These are phyloP conservation scores for Lordiphosa collinella DNA, from an alignment of 1,140 invertebrate species.

Conservation along the genomic window DNA sequence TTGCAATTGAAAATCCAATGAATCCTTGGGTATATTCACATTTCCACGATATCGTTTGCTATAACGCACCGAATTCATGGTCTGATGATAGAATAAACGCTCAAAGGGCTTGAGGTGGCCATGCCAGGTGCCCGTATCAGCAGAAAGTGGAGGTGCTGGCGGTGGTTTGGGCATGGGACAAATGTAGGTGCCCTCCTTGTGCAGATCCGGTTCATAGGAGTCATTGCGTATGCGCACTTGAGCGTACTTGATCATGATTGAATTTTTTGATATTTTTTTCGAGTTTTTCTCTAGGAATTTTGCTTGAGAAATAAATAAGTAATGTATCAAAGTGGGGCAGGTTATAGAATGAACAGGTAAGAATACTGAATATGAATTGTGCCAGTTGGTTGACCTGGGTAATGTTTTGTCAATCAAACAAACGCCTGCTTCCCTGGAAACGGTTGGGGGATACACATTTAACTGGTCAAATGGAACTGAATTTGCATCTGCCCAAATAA, in stretches of 20 bases:
- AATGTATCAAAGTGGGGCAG: background rate
- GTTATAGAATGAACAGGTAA: no score
- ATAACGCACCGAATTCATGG: conserved; percentile 81
- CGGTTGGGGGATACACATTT: background rate
- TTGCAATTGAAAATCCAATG: conserved; percentile 82
- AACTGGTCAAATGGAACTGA: no score
- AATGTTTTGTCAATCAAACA: background rate
- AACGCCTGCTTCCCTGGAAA: conserved; percentile 11
- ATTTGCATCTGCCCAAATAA: no score
- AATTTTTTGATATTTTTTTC: background rate
- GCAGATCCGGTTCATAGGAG: conserved; percentile 81
- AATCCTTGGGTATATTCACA: conserved; percentile 81
- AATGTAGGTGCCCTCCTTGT: conserved; percentile 81
- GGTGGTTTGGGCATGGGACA: conserved; percentile 80
- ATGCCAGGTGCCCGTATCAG: conserved; percentile 66
- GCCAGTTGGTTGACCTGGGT: no score
- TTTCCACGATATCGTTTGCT: conserved; percentile 80
- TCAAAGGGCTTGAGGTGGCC: conserved; percentile 79
- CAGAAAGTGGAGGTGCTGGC: conserved; percentile 53
- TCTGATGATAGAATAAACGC: conserved; percentile 84
- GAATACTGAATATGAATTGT: background rate
- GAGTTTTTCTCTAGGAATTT: background rate
- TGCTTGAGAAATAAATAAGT: background rate
- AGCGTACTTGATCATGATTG: conserved; percentile 34
- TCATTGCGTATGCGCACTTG: conserved; percentile 78